Evolutionary conservation across 2,888 invertebrate genomes (phyloP).

Genomic region (Tinea trinotella): DNA sequence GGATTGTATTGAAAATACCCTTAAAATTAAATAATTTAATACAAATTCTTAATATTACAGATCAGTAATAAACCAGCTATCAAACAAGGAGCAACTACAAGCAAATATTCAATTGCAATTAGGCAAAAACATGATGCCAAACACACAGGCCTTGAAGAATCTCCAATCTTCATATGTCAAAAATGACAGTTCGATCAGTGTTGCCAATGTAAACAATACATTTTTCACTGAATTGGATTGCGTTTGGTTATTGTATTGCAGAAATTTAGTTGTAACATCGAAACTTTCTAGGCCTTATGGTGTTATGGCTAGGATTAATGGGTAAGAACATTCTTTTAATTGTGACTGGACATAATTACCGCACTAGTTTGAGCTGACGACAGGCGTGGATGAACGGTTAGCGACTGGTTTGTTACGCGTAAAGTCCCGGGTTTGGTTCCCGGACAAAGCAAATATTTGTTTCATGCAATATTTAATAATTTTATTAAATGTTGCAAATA

Average conservation of each 20-base stretch:
- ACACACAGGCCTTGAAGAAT: conserved; percentile 49
- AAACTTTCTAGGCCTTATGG: conserved; percentile 67
- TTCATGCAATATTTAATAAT: too few species aligned
- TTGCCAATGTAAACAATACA: conserved; percentile 30
- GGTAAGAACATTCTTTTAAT: conserved; percentile 43
- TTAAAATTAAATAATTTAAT: neutral
- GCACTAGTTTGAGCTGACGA: too few species aligned
- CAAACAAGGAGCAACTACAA: conserved; percentile 36
- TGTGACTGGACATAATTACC: too few species aligned
- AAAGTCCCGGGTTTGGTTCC: too few species aligned
- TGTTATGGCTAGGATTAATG: conserved; percentile 73
- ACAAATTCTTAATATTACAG: conserved; percentile 32
- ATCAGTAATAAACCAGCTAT: conserved; percentile 41
- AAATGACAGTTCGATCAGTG: conserved; percentile 29
- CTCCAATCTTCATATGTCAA: conserved; percentile 42
- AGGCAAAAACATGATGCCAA: conserved; percentile 49
- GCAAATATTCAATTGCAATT: conserved; percentile 41
- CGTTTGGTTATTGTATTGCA: conserved; percentile 73
- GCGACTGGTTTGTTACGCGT: too few species aligned
- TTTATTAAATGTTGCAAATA: too few species aligned
- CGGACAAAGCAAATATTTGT: too few species aligned
- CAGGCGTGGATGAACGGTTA: too few species aligned
- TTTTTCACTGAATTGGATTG: conserved; percentile 66
- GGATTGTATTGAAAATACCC: too few species aligned
- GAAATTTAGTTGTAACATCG: conserved; percentile 67